Evolutionary conservation across 2,113 vertebrate species (phyloP), one percentile per base, ranked within the genome.

Genomic region (Epinephelus fuscoguttatus): DNA sequence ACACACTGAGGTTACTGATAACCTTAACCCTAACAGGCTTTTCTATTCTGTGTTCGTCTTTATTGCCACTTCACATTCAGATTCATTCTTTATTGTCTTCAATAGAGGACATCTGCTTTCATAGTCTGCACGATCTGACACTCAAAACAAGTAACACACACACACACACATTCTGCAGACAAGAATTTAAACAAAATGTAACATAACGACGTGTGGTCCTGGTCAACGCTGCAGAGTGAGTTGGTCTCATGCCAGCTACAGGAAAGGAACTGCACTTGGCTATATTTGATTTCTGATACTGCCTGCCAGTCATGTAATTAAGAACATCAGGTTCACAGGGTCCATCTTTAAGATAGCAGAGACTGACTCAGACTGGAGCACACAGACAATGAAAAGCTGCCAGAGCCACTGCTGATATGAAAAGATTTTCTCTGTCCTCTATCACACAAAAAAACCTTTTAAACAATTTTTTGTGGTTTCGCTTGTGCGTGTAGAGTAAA

Each of bases 301-400:
- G 63, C 19, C 67, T 81, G 61, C n/a, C 78, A 67, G 53, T 78
- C 69, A 70, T 63, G 57, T 47, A 37, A 30, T 72, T 42, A 30
- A 21, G 42, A 61, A 13, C 15, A 67, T 57, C 8, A 4, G 19
- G 49, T 70, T 80, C 59, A 80, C 19, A 5, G 52, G 61, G 50
- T 71, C 30, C 23, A 17, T 45, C 50, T 64, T 13, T 17, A 70
- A 52, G 70, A 63, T 47, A 50, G 64, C 27, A 45, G 52, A 70
- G 50, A 21, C 19, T 70, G 66, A 67, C 45, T 87, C 76, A 62
- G 8, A 37, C 42, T 27, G 23, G 37, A 37, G 21, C 27, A 14
- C 10, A 12, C 50, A 55, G 53, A 60, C 37, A 60, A 50, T 53
- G 30, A 57, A 56, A 23, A 21, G 19, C 52, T 19, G 25, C 9